phyloP scores from a whole-genome alignment of 2,888 invertebrate species.

The Chrysodeixis includens region DNA sequence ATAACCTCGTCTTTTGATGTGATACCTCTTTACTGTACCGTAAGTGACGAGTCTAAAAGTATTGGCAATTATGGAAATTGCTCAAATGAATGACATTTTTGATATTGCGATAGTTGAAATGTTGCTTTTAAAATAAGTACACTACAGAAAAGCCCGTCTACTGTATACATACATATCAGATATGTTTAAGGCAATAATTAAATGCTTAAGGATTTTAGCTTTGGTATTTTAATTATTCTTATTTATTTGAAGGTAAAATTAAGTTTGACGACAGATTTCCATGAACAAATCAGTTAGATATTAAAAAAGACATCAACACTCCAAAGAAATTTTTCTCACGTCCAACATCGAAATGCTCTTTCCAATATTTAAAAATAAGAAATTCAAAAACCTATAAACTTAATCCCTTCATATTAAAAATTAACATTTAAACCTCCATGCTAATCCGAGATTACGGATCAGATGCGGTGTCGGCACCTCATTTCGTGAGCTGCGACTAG shows the following conservation, averaged over 20 bases:
- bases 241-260: background rate
- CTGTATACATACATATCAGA: too few species aligned
- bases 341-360: conserved; percentile 1
- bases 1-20: background rate
- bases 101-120: too few species aligned
- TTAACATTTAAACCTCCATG: conserved; percentile 40
- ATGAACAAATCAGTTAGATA: background rate
- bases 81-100: too few species aligned
- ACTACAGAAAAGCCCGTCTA: too few species aligned
- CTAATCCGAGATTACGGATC: conserved; percentile 65
- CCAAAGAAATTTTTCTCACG: background rate
- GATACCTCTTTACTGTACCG: too few species aligned
- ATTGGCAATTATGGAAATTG: too few species aligned
- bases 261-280: background rate
- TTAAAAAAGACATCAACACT: background rate
- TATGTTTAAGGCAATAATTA: too few species aligned
- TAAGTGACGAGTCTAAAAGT: too few species aligned
- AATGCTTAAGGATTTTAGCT: too few species aligned
- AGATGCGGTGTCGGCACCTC: conserved; percentile 59
- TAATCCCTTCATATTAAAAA: conserved; percentile 29
- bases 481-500: conserved; percentile 56
- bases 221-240: background rate
- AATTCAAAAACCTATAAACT: background rate
- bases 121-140: too few species aligned
- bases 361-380: background rate